Conservation (phyloP, 2,888 invertebrate species). For the Trissoscelio sp. region DNA sequence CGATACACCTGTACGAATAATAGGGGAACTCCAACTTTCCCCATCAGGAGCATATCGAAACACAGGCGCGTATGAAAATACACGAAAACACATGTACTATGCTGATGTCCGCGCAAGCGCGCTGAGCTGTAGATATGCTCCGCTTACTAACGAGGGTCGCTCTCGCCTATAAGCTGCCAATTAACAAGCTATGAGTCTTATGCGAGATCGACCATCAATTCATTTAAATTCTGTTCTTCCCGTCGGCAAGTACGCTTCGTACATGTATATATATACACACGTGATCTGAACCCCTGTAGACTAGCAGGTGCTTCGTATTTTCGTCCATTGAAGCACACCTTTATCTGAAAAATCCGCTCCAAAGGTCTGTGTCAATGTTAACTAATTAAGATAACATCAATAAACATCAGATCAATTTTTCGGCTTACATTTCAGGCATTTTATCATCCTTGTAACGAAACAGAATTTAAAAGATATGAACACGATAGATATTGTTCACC, state of each 20-base stretch:
- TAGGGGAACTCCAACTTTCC: constrained; percentile 60
- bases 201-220: constrained; percentile 79
- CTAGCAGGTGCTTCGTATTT: constrained; percentile 70
- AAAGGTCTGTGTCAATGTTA: constrained; percentile 45
- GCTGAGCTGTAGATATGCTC: constrained; percentile 65
- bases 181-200: constrained; percentile 80
- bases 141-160: constrained; percentile 79
- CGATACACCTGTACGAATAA: constrained; percentile 71
- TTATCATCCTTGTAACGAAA: constrained; percentile 12
- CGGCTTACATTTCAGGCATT: constrained; percentile 3
- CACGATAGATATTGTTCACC: too few relatives aligned
- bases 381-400: constrained; percentile 43
- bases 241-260: constrained; percentile 42
- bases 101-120: constrained; percentile 62
- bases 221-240: constrained; percentile 77
- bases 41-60: constrained; percentile 51
- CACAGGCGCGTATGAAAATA: constrained; percentile 70
- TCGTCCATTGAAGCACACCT: constrained; percentile 48
- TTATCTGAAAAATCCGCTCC: constrained; percentile 39
- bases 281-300: constrained; percentile 47
- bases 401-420: constrained; percentile 36
- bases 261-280: constrained; percentile 14
- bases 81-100: constrained; percentile 72
- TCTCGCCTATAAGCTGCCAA: constrained; percentile 81
- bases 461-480: not conserved